Conservation (phyloP, 1,140 invertebrate genomes). For the Orius laevigatus region DNA sequence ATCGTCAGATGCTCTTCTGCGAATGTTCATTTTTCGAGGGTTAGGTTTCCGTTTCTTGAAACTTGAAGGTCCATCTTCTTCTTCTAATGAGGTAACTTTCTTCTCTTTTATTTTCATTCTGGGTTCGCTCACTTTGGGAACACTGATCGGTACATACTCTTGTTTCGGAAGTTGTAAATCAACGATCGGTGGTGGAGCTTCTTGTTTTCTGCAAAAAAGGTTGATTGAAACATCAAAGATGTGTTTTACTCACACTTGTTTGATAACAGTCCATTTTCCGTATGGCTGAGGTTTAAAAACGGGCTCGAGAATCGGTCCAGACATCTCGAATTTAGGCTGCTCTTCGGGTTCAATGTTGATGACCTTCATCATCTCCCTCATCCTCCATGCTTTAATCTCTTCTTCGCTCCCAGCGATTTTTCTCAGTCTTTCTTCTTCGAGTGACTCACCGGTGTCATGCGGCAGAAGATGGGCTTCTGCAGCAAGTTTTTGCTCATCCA, state of each 20-base stretch:
- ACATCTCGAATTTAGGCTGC: slow-evolving; percentile 18
- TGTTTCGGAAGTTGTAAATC: no score
- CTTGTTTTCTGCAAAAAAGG: no score
- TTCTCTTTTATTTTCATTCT: no score
- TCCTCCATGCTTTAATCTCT: slow-evolving; percentile 29
- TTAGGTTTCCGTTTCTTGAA: no score
- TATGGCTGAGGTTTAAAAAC: slow-evolving; percentile 38
- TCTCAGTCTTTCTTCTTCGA: slow-evolving; percentile 26
- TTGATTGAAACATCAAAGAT: no score
- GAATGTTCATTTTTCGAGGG: no score
- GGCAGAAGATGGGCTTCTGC: slow-evolving; percentile 14
- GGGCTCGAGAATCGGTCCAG: slow-evolving; percentile 21
- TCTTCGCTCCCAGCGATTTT: slow-evolving; percentile 19
- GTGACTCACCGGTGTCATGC: slow-evolving; percentile 24
- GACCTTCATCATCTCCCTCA: slow-evolving; percentile 28
- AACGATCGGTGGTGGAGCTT: no score
- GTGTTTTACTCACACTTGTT: slow-evolving; percentile 29
- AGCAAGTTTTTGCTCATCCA: slow-evolving; percentile 35
- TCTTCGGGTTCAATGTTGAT: slow-evolving; percentile 25
- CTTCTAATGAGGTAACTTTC: no score
- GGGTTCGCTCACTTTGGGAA: no score
- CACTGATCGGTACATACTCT: no score
- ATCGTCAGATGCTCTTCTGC: no score
- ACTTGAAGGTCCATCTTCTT: no score
- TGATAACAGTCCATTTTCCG: slow-evolving; percentile 43